A percentile compares a stretch with the other conserved stretches of the same genome.
phyloP scores from a whole-genome alignment of 2,797 vertebrate species.

The Centropyge bicolor region DNA sequence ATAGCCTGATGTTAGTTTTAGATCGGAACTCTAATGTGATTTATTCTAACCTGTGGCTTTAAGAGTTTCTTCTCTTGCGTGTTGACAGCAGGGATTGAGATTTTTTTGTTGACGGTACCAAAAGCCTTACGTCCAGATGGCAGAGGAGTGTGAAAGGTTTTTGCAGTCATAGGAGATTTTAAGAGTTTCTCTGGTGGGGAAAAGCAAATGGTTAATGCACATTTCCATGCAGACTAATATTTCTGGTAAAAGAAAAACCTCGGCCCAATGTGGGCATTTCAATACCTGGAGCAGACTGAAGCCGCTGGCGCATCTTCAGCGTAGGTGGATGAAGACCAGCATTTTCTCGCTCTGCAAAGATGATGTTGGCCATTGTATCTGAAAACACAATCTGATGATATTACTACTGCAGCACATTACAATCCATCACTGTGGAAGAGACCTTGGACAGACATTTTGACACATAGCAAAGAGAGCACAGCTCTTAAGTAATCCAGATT shows the following conservation, averaged over 20 bases:
- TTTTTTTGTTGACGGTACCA: slow-evolving; percentile 67
- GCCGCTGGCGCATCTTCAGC: slow-evolving; percentile 65
- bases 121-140: slow-evolving; percentile 76
- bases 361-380: slow-evolving; percentile 72
- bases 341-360: slow-evolving; percentile 75
- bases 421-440: neutral
- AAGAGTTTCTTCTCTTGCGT: slow-evolving; percentile 62
- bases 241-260: rapidly evolving
- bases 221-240: neutral
- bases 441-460: neutral
- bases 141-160: slow-evolving; percentile 61
- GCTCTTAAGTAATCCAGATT: too few relatives aligned
- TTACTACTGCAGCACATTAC: neutral
- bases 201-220: neutral
- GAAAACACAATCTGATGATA: slow-evolving; percentile 22
- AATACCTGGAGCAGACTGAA: slow-evolving; percentile 79
- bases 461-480: neutral
- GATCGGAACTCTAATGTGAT: rapidly evolving
- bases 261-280: neutral
- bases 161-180: slow-evolving; percentile 59
- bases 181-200: slow-evolving; percentile 61
- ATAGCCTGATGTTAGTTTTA: neutral
- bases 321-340: slow-evolving; percentile 49
- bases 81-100: slow-evolving; percentile 53
- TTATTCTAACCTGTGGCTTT: slow-evolving; percentile 68